Base-by-base conservation (phyloP, 1,140 invertebrate genomes). In the Fopius arisanus region DNA sequence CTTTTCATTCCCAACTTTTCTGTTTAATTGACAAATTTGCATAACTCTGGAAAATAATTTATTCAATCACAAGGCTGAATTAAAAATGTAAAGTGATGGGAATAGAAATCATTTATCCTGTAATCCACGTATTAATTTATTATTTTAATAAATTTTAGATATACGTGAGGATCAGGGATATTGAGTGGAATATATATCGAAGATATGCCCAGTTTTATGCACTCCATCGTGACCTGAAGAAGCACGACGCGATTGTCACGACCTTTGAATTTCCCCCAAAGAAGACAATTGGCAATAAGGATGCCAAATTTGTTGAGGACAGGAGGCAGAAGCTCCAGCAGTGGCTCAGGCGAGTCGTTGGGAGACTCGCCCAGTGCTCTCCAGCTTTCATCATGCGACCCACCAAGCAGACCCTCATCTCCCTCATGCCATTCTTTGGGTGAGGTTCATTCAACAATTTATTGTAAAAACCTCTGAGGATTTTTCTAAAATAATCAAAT, bases 181-280 rank as follows among this genome's bases (percentile, higher is more conserved):
- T 95, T 78, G 96, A 97, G 85, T 97, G 96, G 96, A 98, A 97
- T 87, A 93, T 97, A 33, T 98, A 97, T 81, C 90, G 96, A 78
- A 90, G 96, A 82, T 98, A 97, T 85, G 94, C 95, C 31, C 95
- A 97, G 86, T 97, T 97, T 88, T 90, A 96, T 86, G 90, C 93
- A 68, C 87, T 97, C 21, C 94, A 97, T 83, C 90, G 90, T 74
- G 91, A 93, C 78, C 85, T 97, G 21, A 96, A 95, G 80, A 96
- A 96, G 85, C 91, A 93, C 74, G 94, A 96, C 86, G 90, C 93
- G 4, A 89, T 93, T 69, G 91, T 96, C 54, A 90, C 91, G 21
- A 91, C 91, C 28, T 96, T 96, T 87, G 93, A 96, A 82, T 97
- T 98, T 88, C 96, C 96, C n/a, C 96, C 95, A 31, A 98, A 97